phyloP scores from a whole-genome alignment of 1,140 invertebrate genomes.

The Drosophila albomicans region DNA sequence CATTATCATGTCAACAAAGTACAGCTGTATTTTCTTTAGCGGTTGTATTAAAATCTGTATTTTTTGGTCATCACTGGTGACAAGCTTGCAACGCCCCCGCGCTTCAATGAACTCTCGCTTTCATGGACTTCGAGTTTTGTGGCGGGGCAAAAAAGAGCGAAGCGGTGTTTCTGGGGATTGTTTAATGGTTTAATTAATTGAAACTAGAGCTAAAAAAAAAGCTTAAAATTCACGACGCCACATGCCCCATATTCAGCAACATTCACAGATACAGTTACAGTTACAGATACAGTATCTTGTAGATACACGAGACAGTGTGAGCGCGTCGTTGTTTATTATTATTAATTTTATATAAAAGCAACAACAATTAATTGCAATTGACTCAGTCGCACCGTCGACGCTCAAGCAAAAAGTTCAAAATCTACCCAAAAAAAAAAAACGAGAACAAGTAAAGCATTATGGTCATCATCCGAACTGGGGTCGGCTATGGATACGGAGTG shows the following conservation, averaged over 20 bases:
- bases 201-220: conserved; percentile 60
- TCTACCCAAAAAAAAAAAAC: neutral
- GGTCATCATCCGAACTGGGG: conserved; percentile 1
- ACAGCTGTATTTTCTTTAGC: neutral
- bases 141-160: neutral
- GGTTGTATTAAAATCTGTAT: neutral
- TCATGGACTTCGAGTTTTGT: neutral
- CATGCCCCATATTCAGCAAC: conserved; percentile 44
- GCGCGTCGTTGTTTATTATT: conserved; percentile 50
- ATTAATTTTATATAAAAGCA: conserved; percentile 85
- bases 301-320: conserved; percentile 1
- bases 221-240: conserved; percentile 52
- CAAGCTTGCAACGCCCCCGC: conserved; percentile 9
- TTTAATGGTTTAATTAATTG: conserved; percentile 66
- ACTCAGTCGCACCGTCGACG: conserved; percentile 73
- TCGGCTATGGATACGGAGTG: conserved; percentile 5
- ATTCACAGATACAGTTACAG: conserved; percentile 9
- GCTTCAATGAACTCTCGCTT: conserved; percentile 59
- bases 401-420: conserved; percentile 52
- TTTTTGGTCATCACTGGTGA: neutral
- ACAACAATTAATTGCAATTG: conserved; percentile 83
- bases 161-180: neutral
- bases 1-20: too few species aligned
- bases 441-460: neutral
- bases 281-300: conserved; percentile 7